Base-by-base conservation (phyloP, 2,113 vertebrate species). In the Scolopax mira region DNA sequence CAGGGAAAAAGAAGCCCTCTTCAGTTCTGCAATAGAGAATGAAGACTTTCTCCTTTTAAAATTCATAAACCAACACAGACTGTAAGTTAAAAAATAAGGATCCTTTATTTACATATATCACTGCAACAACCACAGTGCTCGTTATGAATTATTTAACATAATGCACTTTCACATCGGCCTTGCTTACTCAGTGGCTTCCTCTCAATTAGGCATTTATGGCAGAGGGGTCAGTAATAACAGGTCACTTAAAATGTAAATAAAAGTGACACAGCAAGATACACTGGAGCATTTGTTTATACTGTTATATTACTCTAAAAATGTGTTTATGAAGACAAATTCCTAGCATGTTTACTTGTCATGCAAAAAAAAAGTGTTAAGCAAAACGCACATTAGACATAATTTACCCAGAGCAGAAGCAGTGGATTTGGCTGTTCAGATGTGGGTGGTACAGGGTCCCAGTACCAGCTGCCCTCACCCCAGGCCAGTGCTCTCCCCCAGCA, bases 41-140 rank as follows among this genome's bases (percentile, higher is more conserved):
- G 54, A 78, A 93, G 67, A 31, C 19, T 83, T 87, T 35, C 62
- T 72, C 69, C 82, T 80, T 92, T 95, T 86, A 88, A 95, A 94
- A 95, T 93, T 85, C 95, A 95, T 91, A 88, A 90, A 90, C 78
- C 51, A 88, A 55, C 58, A 41, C 51, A 88, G 85, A 28, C 44
- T 30, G 67, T 33, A 48, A 74, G 91, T 85, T 93, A 78, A 49
- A 73, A 94, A 88, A 88, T 44, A 83, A n/a, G 18, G 42, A 84
- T 35, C 62, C 52, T 28, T 46, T 54, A 51, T 72, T 73, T 70
- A 90, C 82, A 75, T 66, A 42, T 24, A 73, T 55, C 73, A 60
- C 74, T 70, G 62, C 54, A 77, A 88, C 54, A 51, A 2, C n/a
- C 78, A 42, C 33, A 5, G 28, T 22, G 72, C 69, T 88, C 1